Evolutionary conservation across 1,140 invertebrate species (phyloP).

Genomic region (Homalodisca vitripennis): DNA sequence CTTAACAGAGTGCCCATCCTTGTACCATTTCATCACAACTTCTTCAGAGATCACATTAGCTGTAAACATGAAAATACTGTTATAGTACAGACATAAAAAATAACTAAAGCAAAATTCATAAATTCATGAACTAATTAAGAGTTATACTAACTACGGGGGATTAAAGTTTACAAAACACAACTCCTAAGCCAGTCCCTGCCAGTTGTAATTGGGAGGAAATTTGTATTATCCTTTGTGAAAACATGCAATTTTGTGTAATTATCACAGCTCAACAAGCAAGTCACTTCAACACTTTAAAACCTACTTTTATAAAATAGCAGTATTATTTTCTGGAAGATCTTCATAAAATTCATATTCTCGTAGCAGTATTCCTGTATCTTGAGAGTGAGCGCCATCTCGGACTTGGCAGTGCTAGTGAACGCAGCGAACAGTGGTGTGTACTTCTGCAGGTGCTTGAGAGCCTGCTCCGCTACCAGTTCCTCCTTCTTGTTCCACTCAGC

Average conservation of each 20-base stretch:
- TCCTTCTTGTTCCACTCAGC: conserved; percentile 99
- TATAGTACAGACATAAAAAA: no score
- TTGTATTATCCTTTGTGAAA: no score
- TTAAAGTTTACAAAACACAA: no score
- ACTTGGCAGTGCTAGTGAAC: conserved; percentile 78
- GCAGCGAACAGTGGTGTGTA: conserved; percentile 84
- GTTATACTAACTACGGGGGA: no score
- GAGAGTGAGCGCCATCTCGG: conserved; percentile 83
- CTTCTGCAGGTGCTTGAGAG: conserved; percentile 82
- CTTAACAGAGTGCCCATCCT: conserved; percentile 87
- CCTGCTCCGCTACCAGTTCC: conserved; percentile 92
- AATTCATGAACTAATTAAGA: no score
- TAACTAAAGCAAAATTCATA: no score
- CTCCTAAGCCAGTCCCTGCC: no score
- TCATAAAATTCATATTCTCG: conserved; percentile 98
- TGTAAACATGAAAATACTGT: conserved; percentile 47
- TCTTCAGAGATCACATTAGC: conserved; percentile 89
- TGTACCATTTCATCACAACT: conserved; percentile 92
- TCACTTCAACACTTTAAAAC: no score
- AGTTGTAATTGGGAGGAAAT: no score
- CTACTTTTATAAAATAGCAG: conserved; percentile 93
- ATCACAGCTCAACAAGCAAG: no score
- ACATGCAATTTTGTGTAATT: no score
- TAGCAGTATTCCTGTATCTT: conserved; percentile 97
- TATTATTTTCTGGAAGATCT: conserved; percentile 96